Evolutionary conservation across 2,113 vertebrate genomes (phyloP).

Genomic region (Upupa epops): DNA sequence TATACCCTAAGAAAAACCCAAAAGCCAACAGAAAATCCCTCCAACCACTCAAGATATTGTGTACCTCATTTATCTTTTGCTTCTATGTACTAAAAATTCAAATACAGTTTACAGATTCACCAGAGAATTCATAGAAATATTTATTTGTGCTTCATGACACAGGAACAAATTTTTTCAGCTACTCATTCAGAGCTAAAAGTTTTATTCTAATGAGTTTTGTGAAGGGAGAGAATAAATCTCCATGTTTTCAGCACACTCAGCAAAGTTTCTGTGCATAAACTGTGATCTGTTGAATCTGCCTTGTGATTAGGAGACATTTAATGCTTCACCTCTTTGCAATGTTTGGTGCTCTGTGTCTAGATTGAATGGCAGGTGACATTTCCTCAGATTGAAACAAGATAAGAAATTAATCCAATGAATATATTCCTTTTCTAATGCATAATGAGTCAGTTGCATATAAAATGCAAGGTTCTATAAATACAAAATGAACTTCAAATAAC

Average conservation of each 20-base stretch:
- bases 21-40: background rate
- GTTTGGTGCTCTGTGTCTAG: conserved; percentile 65
- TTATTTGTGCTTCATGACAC: background rate
- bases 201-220: conserved; percentile 40
- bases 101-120: background rate
- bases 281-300: conserved; percentile 62
- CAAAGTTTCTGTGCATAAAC: conserved; percentile 44
- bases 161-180: conserved; percentile 4
- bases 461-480: conserved; percentile 69
- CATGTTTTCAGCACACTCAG: conserved; percentile 48
- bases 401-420: conserved; percentile 78
- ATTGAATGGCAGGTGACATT: conserved; percentile 82
- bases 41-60: background rate
- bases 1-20: background rate
- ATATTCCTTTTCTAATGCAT: conserved; percentile 69
- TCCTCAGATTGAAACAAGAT: conserved; percentile 71
- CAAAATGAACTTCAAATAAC: conserved; percentile 65
- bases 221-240: background rate
- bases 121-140: background rate
- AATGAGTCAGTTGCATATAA: conserved; percentile 76
- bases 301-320: conserved; percentile 68
- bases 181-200: conserved; percentile 15
- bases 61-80: conserved; percentile 5
- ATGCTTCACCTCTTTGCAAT: conserved; percentile 60
- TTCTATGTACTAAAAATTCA: background rate